A percentile compares a stretch with the other conserved stretches of the same genome.
phyloP scores from a whole-genome alignment of 2,888 invertebrate genomes.

The Sinohyriopsis cumingii region DNA sequence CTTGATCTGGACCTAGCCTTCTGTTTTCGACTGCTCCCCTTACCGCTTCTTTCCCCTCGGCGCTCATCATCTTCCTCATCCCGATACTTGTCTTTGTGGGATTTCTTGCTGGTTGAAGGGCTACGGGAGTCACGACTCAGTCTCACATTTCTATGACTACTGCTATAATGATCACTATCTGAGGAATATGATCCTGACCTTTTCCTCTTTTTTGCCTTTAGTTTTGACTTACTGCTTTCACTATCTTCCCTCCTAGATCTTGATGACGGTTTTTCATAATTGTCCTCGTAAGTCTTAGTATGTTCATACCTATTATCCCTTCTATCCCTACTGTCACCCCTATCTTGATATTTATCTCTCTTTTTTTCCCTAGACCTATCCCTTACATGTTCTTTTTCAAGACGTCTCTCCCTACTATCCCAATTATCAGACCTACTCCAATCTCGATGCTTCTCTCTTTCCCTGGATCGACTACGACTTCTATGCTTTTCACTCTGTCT shows the following conservation, averaged over 20 bases:
- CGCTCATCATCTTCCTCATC: conserved; percentile 45
- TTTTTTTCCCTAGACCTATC: conserved; percentile 23
- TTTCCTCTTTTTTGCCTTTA: conserved; percentile 46
- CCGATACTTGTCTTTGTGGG: conserved; percentile 11
- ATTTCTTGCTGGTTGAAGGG: conserved; percentile 14
- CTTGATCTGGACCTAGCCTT: conserved; percentile 68
- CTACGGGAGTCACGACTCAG: conserved; percentile 20
- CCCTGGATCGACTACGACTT: conserved; percentile 23
- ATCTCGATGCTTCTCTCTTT: conserved; percentile 26
- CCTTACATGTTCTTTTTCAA: conserved; percentile 21
- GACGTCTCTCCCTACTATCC: conserved; percentile 20
- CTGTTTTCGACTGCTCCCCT: conserved; percentile 70
- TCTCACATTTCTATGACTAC: conserved; percentile 35
- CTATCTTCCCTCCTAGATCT: conserved; percentile 18
- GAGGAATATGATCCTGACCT: conserved; percentile 50
- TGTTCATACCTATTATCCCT: conserved; percentile 29
- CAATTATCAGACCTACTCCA: conserved; percentile 18
- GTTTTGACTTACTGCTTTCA: conserved; percentile 25
- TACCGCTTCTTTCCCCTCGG: conserved; percentile 61
- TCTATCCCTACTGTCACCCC: conserved; percentile 23
- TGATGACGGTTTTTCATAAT: conserved; percentile 23
- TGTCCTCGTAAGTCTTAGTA: conserved; percentile 34
- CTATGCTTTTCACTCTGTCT: conserved; percentile 18
- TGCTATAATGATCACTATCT: conserved; percentile 44
- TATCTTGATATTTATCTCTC: conserved; percentile 30